These are phyloP conservation scores for Peromyscus polionotus DNA, from an alignment of 2,113 vertebrate genomes.

Conservation along the genomic window DNA sequence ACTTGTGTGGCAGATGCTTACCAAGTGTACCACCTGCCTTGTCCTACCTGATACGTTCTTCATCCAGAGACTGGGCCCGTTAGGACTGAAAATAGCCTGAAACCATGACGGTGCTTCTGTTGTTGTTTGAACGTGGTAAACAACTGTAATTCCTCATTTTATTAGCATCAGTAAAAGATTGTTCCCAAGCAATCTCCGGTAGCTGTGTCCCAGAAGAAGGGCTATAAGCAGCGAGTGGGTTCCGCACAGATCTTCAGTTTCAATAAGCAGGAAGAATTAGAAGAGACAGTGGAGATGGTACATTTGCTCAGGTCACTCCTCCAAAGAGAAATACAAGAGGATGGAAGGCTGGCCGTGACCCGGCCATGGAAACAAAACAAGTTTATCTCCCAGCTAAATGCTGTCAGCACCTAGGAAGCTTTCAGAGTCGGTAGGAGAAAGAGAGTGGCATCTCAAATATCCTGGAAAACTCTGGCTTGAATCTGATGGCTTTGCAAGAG, in stretches of 20 bases:
- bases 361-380: not conserved
- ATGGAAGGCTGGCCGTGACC: not conserved
- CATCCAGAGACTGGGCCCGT: not conserved
- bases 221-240: not conserved
- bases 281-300: not conserved
- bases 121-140: conserved; percentile 28
- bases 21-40: too few species aligned
- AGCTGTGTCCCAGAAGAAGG: not conserved
- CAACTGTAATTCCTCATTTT: conserved; percentile 3
- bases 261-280: not conserved
- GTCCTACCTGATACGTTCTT: not conserved
- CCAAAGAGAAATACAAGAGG: not conserved
- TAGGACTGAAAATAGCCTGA: conserved; percentile 21
- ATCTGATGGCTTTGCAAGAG: not conserved
- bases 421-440: not conserved
- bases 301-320: not conserved
- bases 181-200: not conserved
- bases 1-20: not conserved
- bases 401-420: not conserved
- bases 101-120: not conserved
- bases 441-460: not conserved
- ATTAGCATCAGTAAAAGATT: not conserved
- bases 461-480: not conserved
- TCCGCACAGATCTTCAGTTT: not conserved
- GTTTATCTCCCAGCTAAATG: not conserved